Conservation (phyloP, 2,113 vertebrate species). For the Acrocephalus arundinaceus region DNA sequence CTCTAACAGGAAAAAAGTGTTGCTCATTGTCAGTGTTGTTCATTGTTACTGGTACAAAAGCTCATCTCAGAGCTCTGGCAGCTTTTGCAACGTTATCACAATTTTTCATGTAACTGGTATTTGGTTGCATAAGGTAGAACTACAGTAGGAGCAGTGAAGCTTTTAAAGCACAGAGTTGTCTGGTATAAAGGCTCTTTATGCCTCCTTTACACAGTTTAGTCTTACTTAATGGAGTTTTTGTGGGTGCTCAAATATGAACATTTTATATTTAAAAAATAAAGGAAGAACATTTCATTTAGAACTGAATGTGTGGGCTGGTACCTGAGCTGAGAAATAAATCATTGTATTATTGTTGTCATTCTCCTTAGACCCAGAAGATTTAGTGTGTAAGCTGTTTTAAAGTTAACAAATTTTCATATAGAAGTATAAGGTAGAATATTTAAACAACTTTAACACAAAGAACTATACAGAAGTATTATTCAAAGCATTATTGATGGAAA, state of each 20-base stretch:
- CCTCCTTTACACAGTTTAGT: background rate
- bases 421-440: background rate
- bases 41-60: constrained; percentile 1
- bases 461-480: background rate
- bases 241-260: background rate
- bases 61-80: background rate
- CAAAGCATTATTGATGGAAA: background rate
- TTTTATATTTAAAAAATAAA: background rate
- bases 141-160: background rate
- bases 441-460: background rate
- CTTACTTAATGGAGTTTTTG: background rate
- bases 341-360: background rate
- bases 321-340: background rate
- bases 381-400: background rate
- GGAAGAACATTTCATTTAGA: background rate
- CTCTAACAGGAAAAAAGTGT: background rate
- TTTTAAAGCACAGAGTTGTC: background rate
- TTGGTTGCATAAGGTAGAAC: background rate
- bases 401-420: background rate
- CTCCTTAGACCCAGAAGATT: background rate
- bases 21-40: background rate
- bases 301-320: background rate
- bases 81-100: background rate
- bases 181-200: background rate
- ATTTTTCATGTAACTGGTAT: background rate